A percentile compares a stretch with the other conserved stretches of the same genome.
Evolutionary conservation across 2,113 vertebrate species (phyloP).

Genomic region (Bucco capensis): DNA sequence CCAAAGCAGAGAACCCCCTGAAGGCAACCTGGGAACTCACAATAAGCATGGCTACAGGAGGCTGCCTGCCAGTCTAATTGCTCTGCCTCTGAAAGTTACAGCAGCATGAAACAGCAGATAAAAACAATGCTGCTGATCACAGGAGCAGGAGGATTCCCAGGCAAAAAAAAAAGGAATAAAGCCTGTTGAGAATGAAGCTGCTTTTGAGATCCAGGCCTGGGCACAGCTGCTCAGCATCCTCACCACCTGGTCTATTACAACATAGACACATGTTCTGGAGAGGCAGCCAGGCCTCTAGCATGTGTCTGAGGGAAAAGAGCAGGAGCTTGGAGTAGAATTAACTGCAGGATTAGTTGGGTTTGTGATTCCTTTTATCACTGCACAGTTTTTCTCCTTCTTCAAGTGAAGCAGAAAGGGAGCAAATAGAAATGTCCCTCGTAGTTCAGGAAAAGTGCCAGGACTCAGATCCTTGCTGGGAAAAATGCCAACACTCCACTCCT

Average conservation of each 20-base stretch:
- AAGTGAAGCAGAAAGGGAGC: slow-evolving; percentile 9
- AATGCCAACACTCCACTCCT: slow-evolving; percentile 36
- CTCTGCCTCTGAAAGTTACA: neutral
- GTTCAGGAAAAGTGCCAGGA: slow-evolving; percentile 30
- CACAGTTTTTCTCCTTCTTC: neutral
- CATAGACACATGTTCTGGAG: neutral
- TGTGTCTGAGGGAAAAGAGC: neutral
- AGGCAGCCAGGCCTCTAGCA: neutral
- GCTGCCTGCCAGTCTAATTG: neutral
- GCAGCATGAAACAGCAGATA: neutral
- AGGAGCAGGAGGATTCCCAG: neutral
- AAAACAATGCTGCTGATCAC: neutral
- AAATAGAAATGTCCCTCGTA: slow-evolving; percentile 28
- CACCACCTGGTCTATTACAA: neutral
- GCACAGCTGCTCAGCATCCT: neutral
- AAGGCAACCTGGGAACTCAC: neutral
- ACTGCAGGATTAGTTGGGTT: neutral
- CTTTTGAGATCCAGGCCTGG: neutral
- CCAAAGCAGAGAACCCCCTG: neutral
- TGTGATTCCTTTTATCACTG: neutral
- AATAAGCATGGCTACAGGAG: neutral
- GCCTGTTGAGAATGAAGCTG: neutral
- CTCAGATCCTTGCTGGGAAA: slow-evolving; percentile 26
- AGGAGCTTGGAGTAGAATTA: neutral
- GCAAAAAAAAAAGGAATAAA: no score